Evolutionary conservation across 2,888 invertebrate genomes (phyloP).

Genomic region (Herminia tarsipennalis): DNA sequence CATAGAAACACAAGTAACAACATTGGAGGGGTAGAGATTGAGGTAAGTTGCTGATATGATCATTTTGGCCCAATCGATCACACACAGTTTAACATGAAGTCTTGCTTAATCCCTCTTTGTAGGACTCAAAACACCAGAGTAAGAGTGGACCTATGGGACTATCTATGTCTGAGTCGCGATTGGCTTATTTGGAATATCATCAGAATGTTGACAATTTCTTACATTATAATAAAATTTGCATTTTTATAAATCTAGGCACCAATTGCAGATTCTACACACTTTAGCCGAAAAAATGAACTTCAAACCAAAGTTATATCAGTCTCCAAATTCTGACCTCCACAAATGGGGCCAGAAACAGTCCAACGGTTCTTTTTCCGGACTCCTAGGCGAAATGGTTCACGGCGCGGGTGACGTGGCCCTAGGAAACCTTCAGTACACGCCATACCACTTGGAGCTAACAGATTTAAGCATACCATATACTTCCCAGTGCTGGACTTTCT

Average conservation of each 20-base stretch:
- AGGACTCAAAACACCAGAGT: too few relatives aligned
- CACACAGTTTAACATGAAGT: background rate
- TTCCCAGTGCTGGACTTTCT: constrained; percentile 93
- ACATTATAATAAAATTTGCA: too few relatives aligned
- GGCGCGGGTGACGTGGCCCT: constrained; percentile 90
- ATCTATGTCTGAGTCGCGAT: too few relatives aligned
- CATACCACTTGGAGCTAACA: constrained; percentile 87
- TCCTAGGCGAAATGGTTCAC: constrained; percentile 90
- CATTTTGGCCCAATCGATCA: too few relatives aligned
- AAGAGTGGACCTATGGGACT: too few relatives aligned
- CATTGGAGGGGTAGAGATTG: constrained; percentile 89
- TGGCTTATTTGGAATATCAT: too few relatives aligned
- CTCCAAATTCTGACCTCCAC: constrained; percentile 84
- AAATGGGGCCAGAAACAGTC: constrained; percentile 88
- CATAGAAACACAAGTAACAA: constrained; percentile 68
- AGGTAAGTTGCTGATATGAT: constrained; percentile 86
- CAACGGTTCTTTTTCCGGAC: constrained; percentile 89
- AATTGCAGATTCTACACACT: constrained; percentile 87
- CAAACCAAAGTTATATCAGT: constrained; percentile 88
- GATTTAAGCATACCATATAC: constrained; percentile 92
- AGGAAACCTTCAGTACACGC: constrained; percentile 91
- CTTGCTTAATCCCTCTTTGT: too few relatives aligned
- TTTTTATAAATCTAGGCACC: too few relatives aligned
- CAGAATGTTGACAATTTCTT: too few relatives aligned
- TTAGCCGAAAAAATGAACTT: constrained; percentile 90